Evolutionary conservation across 1,140 invertebrate genomes (phyloP), one percentile per base, ranked within the genome.

Genomic region (Leptestheria dahalacensis): DNA sequence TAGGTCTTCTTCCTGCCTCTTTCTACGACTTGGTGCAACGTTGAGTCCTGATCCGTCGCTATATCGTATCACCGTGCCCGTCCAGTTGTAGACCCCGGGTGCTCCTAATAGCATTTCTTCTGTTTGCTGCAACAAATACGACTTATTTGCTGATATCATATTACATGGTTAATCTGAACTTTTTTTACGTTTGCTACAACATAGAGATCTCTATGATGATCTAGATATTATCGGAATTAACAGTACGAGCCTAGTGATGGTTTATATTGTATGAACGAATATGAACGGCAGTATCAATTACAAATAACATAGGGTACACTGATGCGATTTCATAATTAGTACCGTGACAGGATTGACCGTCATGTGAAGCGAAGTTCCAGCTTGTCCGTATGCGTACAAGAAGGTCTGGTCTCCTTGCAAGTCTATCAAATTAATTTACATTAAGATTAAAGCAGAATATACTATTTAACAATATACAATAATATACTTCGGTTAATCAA

Each of bases 71-170:
- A 66, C 66, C 10, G 64, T 60, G 2, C 66, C 66, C 46, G 64
- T 66, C 73, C 73, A 74, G 23, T 71, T 66, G 52, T 67, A 66
- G 49, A 71, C 65, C 23, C 73, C 73, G 15, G 73, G 73, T 18
- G 73, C 70, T 15, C 73, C 73, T n/a, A 74, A 18, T 10, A 72
- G 60, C 57, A 73, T 60, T 55, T 68, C 63, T 3, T 64, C 64
- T 18, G 60, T 61, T 59, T 69, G 51, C 48, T 66, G 46, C 11
- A 33, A 41, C 24, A 47, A 18, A 50, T n/a, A n/a, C n/a, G n/a
- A n/a, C n/a, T n/a, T n/a, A n/a, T n/a, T n/a, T n/a, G n/a, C n/a
- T n/a, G n/a, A n/a, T n/a, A n/a, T n/a, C n/a, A n/a, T n/a, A n/a
- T n/a, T n/a, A n/a, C n/a, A n/a, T n/a, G n/a, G n/a, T n/a, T n/a